Conservation (phyloP, 92 coral and sea anemone species). For the Muricea muricata region DNA sequence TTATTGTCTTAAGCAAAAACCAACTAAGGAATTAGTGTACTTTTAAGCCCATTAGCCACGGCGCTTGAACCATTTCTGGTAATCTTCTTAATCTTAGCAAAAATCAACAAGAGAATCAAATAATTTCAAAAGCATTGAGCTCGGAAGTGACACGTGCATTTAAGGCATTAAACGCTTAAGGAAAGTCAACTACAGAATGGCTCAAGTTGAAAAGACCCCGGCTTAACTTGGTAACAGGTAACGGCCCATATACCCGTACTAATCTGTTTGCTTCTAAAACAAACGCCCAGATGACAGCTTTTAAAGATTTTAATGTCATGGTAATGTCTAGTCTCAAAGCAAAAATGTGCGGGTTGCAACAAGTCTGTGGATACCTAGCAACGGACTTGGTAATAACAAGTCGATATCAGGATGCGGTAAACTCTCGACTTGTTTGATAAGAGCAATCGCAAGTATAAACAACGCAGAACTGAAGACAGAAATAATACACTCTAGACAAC, state of each 20-base stretch:
- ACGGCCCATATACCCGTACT: background rate
- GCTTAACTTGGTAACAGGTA: background rate
- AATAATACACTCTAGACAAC: background rate
- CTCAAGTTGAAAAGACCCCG: background rate
- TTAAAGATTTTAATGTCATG: constrained; percentile 1
- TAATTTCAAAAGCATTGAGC: background rate
- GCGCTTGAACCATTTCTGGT: background rate
- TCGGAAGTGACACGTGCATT: background rate
- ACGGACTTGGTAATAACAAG: too few relatives aligned
- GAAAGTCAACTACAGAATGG: background rate
- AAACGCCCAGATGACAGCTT: constrained; percentile 8
- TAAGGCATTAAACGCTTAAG: constrained; percentile 9
- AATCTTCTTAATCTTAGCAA: background rate
- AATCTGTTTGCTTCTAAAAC: constrained; percentile 3
- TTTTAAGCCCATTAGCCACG: background rate
- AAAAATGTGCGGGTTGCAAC: background rate
- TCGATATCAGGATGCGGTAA: too few relatives aligned
- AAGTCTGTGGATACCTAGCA: too few relatives aligned
- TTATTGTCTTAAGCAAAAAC: constrained; percentile 9
- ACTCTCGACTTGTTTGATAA: too few relatives aligned
- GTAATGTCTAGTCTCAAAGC: background rate
- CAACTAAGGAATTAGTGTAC: background rate
- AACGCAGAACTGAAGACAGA: background rate
- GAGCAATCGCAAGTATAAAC: background rate
- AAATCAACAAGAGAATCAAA: constrained; percentile 2